phyloP scores from a whole-genome alignment of 2,888 invertebrate species.

The Trissolcus japonicus region DNA sequence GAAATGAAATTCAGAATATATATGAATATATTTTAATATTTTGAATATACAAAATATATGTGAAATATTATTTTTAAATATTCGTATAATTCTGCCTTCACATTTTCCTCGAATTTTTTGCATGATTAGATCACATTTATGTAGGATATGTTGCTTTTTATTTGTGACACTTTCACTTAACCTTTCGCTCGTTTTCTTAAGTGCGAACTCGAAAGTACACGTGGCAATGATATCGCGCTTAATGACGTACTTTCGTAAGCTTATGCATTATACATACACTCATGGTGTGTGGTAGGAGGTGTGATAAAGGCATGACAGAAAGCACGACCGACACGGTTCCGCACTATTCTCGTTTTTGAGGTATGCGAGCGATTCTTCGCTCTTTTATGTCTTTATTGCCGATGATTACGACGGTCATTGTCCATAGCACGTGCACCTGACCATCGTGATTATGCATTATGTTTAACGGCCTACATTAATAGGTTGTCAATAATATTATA shows the following conservation, averaged over 20 bases:
- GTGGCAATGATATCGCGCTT: conserved; percentile 54
- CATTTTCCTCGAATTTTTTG: too few relatives aligned
- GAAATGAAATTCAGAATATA: too few relatives aligned
- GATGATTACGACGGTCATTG: conserved; percentile 20
- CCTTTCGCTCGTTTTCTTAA: conserved; percentile 45
- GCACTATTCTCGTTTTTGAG: conserved; percentile 14
- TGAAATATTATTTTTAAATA: too few relatives aligned
- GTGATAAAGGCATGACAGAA: conserved; percentile 43
- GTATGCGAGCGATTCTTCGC: conserved; percentile 24
- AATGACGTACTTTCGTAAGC: conserved; percentile 54
- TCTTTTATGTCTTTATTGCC: conserved; percentile 48
- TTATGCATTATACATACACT: conserved; percentile 52
- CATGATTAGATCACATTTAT: too few relatives aligned
- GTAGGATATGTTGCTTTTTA: conserved; percentile 6
- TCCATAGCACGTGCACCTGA: conserved; percentile 12
- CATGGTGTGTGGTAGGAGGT: not conserved
- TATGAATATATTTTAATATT: too few relatives aligned
- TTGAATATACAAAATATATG: too few relatives aligned
- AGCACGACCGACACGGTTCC: conserved; percentile 37
- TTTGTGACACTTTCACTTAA: conserved; percentile 45
- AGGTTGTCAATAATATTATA: conserved; percentile 24
- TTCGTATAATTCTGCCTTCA: too few relatives aligned
- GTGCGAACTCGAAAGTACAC: conserved; percentile 41
- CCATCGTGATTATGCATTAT: conserved; percentile 10
- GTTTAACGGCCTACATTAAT: conserved; percentile 14